Conservation (phyloP, 2,113 vertebrate genomes). For the Neoarius graeffei region DNA sequence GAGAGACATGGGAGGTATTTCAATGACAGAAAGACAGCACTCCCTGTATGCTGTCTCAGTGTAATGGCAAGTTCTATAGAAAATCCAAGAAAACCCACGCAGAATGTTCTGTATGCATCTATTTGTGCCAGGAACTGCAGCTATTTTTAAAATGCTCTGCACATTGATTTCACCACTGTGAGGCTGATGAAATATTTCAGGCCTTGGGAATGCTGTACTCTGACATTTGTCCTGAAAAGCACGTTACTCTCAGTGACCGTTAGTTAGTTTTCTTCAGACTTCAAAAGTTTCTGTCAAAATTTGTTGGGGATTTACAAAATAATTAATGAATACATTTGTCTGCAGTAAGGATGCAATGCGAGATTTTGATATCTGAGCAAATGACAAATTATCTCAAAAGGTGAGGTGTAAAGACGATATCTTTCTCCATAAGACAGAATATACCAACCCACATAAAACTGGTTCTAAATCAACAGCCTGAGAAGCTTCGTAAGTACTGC, state of each 20-base stretch:
- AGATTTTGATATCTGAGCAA: not conserved
- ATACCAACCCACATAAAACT: not conserved
- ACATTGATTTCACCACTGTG: slow-evolving; percentile 29
- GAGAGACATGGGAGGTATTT: slow-evolving; percentile 20
- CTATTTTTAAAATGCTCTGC: slow-evolving; percentile 49
- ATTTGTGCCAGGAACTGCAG: slow-evolving; percentile 43
- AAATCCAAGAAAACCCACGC: slow-evolving; percentile 36
- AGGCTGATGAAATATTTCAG: slow-evolving; percentile 15
- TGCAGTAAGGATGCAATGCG: not conserved
- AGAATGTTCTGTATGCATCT: slow-evolving; percentile 41
- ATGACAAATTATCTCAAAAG: not conserved
- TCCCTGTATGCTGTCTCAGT: not conserved
- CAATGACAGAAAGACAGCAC: slow-evolving; percentile 27
- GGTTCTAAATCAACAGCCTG: not conserved
- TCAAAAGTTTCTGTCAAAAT: not conserved
- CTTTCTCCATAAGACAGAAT: not conserved
- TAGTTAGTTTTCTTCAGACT: slow-evolving; percentile 35
- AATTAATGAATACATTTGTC: not conserved
- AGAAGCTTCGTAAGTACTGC: not conserved
- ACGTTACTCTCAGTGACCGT: slow-evolving; percentile 11
- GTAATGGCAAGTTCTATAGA: slow-evolving; percentile 7
- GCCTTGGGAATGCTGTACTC: slow-evolving; percentile 10
- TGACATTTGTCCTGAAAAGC: slow-evolving; percentile 39
- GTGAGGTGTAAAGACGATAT: not conserved
- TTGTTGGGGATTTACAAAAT: not conserved